These are phyloP conservation scores for Zaprionus kolodkinae DNA, from an alignment of 1,140 invertebrate species.

Conservation along the genomic window DNA sequence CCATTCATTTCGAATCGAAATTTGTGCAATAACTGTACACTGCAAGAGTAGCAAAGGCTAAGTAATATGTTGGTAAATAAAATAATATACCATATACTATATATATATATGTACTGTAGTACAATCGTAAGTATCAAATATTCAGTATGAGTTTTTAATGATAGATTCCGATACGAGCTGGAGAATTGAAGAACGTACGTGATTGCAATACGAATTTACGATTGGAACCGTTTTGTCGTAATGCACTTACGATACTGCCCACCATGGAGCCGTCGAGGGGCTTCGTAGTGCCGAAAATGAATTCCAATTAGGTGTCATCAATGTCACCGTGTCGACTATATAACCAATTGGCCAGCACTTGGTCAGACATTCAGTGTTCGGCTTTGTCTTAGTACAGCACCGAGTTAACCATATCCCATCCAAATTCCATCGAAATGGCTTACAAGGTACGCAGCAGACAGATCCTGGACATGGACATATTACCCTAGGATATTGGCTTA, in stretches of 20 bases:
- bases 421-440: constrained; percentile 57
- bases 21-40: constrained; percentile 45
- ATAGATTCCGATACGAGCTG: constrained; percentile 38
- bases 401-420: constrained; percentile 30
- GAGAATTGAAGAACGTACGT: constrained; percentile 60
- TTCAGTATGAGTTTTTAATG: constrained; percentile 50
- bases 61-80: background rate
- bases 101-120: no score
- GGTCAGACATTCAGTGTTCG: constrained; percentile 72
- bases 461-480: background rate
- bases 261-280: constrained; percentile 7
- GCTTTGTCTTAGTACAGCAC: constrained; percentile 56
- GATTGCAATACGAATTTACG: constrained; percentile 31
- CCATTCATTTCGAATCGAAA: constrained; percentile 24
- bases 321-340: constrained; percentile 67
- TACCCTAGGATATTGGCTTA: constrained; percentile 12
- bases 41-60: background rate
- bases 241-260: constrained; percentile 31
- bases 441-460: constrained; percentile 55
- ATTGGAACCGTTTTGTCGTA: constrained; percentile 10
- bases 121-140: constrained; percentile 17
- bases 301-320: constrained; percentile 79
- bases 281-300: constrained; percentile 62
- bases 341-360: constrained; percentile 49
- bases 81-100: constrained; percentile 23